phyloP scores from a whole-genome alignment of 2,113 vertebrate species.

The Sebastes fasciatus region DNA sequence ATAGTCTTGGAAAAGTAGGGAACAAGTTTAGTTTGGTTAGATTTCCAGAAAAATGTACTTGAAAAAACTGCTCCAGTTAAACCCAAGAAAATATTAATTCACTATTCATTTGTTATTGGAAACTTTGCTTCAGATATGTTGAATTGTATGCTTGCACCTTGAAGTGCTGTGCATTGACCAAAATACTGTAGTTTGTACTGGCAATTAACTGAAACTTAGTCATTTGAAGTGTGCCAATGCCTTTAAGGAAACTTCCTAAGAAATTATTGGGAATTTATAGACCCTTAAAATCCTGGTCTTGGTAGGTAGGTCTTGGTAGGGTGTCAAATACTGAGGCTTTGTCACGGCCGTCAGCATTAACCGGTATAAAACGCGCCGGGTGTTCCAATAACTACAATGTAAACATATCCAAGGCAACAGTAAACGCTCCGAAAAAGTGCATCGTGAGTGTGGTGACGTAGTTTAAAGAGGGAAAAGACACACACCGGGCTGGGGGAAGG shows the following conservation, averaged over 20 bases:
- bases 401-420: too few species aligned
- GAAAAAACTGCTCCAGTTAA: not conserved
- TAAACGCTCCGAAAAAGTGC: too few species aligned
- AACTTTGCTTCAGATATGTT: not conserved
- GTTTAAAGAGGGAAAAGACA: too few species aligned
- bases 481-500: too few species aligned
- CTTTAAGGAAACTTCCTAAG: not conserved
- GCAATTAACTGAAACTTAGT: not conserved
- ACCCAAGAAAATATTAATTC: not conserved
- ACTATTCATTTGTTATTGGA: not conserved
- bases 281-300: not conserved
- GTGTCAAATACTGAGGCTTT: too few species aligned
- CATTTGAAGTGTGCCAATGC: not conserved
- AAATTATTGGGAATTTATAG: not conserved
- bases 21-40: not conserved
- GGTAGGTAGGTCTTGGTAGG: too few species aligned
- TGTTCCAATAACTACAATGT: too few species aligned
- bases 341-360: too few species aligned
- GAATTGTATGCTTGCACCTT: not conserved
- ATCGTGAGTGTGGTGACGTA: too few species aligned
- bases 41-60: not conserved
- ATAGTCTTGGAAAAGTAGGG: not conserved
- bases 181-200: not conserved
- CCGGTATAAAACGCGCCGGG: too few species aligned
- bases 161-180: not conserved